phyloP scores from a whole-genome alignment of 2,113 vertebrate species.

The Nicator chloris region DNA sequence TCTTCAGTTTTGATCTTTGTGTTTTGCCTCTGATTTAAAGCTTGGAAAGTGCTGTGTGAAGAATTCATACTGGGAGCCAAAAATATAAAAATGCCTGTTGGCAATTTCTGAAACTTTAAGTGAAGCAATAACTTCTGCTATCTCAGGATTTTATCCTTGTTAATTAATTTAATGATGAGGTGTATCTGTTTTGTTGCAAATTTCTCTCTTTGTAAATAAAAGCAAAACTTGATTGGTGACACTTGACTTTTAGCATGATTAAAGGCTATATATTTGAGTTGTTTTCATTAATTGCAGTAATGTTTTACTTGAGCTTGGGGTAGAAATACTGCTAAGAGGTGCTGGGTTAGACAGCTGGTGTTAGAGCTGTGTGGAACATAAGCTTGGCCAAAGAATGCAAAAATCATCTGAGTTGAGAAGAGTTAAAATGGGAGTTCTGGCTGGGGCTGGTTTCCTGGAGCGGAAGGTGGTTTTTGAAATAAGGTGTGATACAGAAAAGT shows the following conservation, averaged over 20 bases:
- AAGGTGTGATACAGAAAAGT: not conserved
- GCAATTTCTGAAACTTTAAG: not conserved
- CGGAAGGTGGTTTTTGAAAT: not conserved
- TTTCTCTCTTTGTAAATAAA: conserved; percentile 55
- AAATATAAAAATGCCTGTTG: not conserved
- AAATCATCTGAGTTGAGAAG: not conserved
- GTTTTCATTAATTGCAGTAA: not conserved
- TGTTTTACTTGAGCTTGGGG: not conserved
- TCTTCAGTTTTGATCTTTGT: not conserved
- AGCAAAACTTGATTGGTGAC: not conserved
- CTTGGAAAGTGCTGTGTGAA: not conserved
- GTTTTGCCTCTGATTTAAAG: not conserved
- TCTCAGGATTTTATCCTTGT: conserved; percentile 45
- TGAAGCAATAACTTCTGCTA: not conserved
- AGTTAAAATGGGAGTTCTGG: not conserved
- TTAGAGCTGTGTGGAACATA: not conserved
- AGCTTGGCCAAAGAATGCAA: not conserved
- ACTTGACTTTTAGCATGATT: conserved; percentile 23
- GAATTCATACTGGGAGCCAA: not conserved
- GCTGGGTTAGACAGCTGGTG: not conserved
- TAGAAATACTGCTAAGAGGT: not conserved
- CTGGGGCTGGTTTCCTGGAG: not conserved
- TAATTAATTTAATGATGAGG: not conserved
- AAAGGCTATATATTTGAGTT: not conserved
- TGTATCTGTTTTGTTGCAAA: conserved; percentile 19